Base-by-base conservation (phyloP, 2,888 invertebrate genomes). In the Epirrhoe alternata region DNA sequence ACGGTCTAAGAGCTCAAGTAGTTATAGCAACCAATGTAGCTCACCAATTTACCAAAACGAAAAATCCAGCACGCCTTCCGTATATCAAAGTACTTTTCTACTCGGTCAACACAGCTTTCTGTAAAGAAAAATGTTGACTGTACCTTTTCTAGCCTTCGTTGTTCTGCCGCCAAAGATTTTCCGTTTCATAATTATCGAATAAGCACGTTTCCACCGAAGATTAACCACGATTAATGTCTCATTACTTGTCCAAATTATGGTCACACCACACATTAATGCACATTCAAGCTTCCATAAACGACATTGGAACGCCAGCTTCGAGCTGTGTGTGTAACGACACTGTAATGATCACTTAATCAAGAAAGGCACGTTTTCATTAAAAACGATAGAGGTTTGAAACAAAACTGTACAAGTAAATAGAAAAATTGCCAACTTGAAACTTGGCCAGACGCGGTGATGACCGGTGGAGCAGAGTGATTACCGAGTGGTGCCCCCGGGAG, bases 271-370 rank as follows among this genome's bases (percentile, higher is more conserved):
- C 55, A 71, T 64, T 68, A 77, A 73, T 77, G 76, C 67, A 54
- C 55, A 71, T 64, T 68, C 84, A 82, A 84, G 81, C 76, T 83
- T 76, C 86, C 86, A 70, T 86, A 82, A 66, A 71, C 51, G 69
- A 56, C 12, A 67, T 74, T 70, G 78, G 77, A 80, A 79, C 79
- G 77, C 73, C 66, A 71, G 74, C 77, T 74, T 78, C 66, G 68
- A 72, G 76, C 75, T 69, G 74, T 71, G 66, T 72, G 82, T 80
- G 80, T 82, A 86, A 85, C 80, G 74, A 84, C 82, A 82, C 84
- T 78, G 81, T 87, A 86, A 88, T 84, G 86, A 87, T 82, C 84
- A 77, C 86, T 87, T 86, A 86, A 88, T 89, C 85, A 86, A 81
- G 64, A 55, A 68, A 72, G 75, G 74, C 76, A 71, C 77, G 79